Conservation (phyloP, 1,140 invertebrate genomes). For the Argopecten irradians region DNA sequence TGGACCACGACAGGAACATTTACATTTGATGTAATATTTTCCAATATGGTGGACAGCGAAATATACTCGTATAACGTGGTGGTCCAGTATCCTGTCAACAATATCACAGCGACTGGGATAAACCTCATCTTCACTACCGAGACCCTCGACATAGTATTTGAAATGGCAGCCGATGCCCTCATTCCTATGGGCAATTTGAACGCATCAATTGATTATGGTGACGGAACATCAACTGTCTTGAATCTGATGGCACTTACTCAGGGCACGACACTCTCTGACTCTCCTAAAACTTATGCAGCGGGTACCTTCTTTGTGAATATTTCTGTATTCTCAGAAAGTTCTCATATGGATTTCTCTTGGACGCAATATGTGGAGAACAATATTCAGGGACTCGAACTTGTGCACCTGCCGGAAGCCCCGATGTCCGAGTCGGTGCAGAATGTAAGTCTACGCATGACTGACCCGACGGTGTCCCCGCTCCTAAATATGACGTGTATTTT, state of each 20-base stretch:
- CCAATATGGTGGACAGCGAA: constrained; percentile 31
- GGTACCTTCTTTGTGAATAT: constrained; percentile 24
- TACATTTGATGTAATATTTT: constrained; percentile 15
- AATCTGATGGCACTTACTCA: not conserved
- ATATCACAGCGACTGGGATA: constrained; percentile 20
- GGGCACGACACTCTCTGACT: not conserved
- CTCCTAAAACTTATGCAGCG: not conserved
- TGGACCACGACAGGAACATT: constrained; percentile 34
- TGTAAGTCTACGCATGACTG: constrained; percentile 25
- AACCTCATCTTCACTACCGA: not conserved
- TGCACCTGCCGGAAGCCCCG: not conserved
- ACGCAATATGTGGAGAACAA: constrained; percentile 30
- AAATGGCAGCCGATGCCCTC: not conserved
- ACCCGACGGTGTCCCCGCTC: constrained; percentile 28
- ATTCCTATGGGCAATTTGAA: constrained; percentile 33
- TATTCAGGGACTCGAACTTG: not conserved
- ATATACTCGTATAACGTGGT: not conserved
- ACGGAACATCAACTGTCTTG: not conserved
- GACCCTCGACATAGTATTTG: not conserved
- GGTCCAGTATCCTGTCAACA: constrained; percentile 34
- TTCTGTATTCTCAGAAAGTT: constrained; percentile 26
- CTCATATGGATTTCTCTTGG: constrained; percentile 28
- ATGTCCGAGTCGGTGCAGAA: constrained; percentile 31
- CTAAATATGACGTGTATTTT: constrained; percentile 35
- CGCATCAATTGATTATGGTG: not conserved